These are phyloP conservation scores for Brienomyrus longianalis DNA, from an alignment of 2,113 vertebrate species.

Conservation along the genomic window DNA sequence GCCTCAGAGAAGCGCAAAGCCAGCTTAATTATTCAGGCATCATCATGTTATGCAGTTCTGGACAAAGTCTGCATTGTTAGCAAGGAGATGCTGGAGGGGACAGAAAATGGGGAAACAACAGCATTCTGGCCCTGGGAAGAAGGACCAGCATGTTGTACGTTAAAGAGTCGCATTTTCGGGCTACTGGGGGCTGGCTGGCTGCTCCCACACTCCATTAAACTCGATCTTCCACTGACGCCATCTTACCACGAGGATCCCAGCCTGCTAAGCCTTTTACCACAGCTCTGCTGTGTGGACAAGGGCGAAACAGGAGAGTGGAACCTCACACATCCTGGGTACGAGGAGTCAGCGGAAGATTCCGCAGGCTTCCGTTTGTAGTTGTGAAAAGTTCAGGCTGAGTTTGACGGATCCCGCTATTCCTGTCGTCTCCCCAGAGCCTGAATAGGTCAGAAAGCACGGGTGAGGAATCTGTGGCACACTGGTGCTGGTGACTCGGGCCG, in stretches of 20 bases:
- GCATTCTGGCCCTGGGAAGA: background rate
- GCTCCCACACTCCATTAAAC: background rate
- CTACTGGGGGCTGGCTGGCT: background rate
- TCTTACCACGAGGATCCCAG: background rate
- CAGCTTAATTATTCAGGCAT: background rate
- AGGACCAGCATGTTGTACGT: no score
- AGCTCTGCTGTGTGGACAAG: background rate
- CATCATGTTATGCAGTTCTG: background rate
- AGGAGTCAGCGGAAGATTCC: background rate
- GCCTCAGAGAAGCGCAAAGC: background rate
- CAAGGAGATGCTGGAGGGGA: background rate
- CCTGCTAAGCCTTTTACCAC: background rate
- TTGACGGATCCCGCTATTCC: background rate
- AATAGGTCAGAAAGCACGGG: background rate
- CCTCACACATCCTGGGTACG: background rate
- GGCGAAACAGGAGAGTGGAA: background rate
- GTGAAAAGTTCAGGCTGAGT: background rate
- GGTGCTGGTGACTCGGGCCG: background rate
- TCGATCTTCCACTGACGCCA: background rate
- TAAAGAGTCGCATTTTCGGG: conserved; percentile 4
- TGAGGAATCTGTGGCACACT: background rate
- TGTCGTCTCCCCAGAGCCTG: background rate
- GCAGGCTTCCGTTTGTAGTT: background rate
- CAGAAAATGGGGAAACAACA: background rate
- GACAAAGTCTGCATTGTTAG: background rate